These are phyloP conservation scores for Leucania comma DNA, from an alignment of 2,888 invertebrate species.

Conservation along the genomic window DNA sequence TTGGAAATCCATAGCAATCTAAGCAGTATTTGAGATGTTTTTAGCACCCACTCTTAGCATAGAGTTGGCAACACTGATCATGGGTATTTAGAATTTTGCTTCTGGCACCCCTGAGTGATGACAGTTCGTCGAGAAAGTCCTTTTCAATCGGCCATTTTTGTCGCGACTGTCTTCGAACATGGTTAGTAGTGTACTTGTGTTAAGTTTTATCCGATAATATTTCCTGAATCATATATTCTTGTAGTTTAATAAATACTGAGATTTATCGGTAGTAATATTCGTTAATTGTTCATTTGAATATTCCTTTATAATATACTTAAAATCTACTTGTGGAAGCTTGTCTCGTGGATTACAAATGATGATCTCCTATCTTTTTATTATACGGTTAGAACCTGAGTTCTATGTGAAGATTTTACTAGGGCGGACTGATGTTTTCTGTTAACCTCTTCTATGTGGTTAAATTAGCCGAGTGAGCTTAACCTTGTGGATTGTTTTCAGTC, in stretches of 20 bases:
- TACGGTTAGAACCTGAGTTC: slow-evolving; percentile 93
- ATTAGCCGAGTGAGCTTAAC: background rate
- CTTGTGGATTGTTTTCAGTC: slow-evolving; percentile 92
- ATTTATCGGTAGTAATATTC: background rate
- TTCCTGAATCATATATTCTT: background rate
- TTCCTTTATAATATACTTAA: background rate
- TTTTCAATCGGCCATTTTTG: slow-evolving; percentile 84
- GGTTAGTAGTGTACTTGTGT: slow-evolving; percentile 76
- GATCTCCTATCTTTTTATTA: slow-evolving; percentile 91
- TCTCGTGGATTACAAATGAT: slow-evolving; percentile 88
- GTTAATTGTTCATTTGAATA: slow-evolving; percentile 11
- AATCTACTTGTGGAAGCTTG: background rate
- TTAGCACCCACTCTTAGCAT: no score
- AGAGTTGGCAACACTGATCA: no score
- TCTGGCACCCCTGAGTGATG: slow-evolving; percentile 5
- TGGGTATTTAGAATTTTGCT: slow-evolving; percentile 15
- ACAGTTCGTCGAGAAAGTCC: slow-evolving; percentile 15
- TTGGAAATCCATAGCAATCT: no score
- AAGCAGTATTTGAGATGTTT: no score
- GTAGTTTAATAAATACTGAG: background rate
- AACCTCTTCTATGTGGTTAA: accelerated
- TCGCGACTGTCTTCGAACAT: slow-evolving; percentile 83
- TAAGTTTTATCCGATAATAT: slow-evolving; percentile 37
- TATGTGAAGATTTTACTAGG: slow-evolving; percentile 94
- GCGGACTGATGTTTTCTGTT: slow-evolving; percentile 92